Evolutionary conservation across 2,113 vertebrate genomes (phyloP), one percentile per base, ranked within the genome.

Genomic region (Entelurus aequoreus): DNA sequence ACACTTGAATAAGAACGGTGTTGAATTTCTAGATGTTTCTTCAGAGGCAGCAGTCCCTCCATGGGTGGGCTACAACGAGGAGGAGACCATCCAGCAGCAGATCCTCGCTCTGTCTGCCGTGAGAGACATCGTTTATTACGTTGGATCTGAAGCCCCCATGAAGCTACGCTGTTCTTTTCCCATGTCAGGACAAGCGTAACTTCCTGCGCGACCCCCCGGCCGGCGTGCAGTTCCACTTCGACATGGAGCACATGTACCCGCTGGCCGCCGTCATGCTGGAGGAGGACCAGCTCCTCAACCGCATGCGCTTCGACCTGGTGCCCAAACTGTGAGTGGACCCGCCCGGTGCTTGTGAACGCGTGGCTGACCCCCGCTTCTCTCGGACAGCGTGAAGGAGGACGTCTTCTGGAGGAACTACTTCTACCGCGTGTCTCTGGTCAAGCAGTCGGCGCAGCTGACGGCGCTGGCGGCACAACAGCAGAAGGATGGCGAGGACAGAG

Each of bases 401-500:
- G 86, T 93, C 8, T 99, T 99, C 77, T 99, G 97, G 96, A 96
- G 96, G 84, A 99, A 99, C 81, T 99, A 98, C 66, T 98, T 99
- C 82, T 99, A 99, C 88, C 92, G 97, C 0, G 94, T 99, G 63
- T 99, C 97, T 62, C 88, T 99, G 68, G 90, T 98, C 74, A 98
- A 98, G 84, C 96, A 99, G 85, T 98, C 96, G 0, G 95, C 97
- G 37, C 95, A 98, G 84, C 93, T 99, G 80, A 98, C 95, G 0
- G 95, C 95, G 0, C 86, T 99, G 80, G 94, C 97, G 0, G 94
- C 95, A 6, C 96, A 97, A 90, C 94, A 61, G 83, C 74, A 85
- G 60, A 62, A 79, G 54, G 65, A 80, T 4, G 89, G 89, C 0
- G 89, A 86, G 35, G 82, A 69, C 66, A 66, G 80, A 59, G 16